Percentiles rank a stretch among this genome's conserved stretches.
phyloP scores from a whole-genome alignment of 2,888 invertebrate species.

The Hesperia comma region DNA sequence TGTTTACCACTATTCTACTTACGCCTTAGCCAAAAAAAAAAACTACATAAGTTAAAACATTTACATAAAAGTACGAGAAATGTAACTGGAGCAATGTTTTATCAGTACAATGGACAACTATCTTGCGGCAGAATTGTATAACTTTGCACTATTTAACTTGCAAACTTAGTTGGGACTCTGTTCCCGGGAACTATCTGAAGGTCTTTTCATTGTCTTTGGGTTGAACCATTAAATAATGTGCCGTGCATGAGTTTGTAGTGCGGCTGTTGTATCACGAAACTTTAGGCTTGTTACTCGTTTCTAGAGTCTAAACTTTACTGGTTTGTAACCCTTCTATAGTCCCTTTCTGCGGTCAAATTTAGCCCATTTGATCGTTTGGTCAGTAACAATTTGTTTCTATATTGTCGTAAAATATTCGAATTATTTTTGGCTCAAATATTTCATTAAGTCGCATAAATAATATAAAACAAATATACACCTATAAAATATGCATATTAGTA shows the following conservation, averaged over 20 bases:
- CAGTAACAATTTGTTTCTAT: neutral
- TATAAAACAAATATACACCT: too few species aligned
- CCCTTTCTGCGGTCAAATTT: conserved; percentile 2
- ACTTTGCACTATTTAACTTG: conserved; percentile 73
- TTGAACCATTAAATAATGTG: conserved; percentile 29
- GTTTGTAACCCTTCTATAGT: conserved; percentile 13
- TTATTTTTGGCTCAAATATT: too few species aligned
- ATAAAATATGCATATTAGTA: too few species aligned
- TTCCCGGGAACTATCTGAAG: conserved; percentile 55
- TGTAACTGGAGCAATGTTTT: conserved; percentile 37
- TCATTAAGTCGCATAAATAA: too few species aligned
- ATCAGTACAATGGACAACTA: conserved; percentile 50
- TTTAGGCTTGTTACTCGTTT: conserved; percentile 20
- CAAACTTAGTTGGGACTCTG: conserved; percentile 58
- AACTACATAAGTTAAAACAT: conserved; percentile 25
- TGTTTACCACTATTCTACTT: neutral
- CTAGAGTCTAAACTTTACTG: conserved; percentile 15
- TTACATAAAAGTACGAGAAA: conserved; percentile 23
- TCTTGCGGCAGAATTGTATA: conserved; percentile 68
- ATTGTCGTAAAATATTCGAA: neutral
- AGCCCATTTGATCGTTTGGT: neutral
- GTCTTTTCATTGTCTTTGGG: conserved; percentile 58
- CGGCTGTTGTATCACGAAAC: conserved; percentile 19
- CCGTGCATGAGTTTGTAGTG: conserved; percentile 28
- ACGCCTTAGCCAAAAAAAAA: conserved; percentile 24